These are phyloP conservation scores for Oriolus oriolus DNA, from an alignment of 2,113 vertebrate species.

Conservation along the genomic window DNA sequence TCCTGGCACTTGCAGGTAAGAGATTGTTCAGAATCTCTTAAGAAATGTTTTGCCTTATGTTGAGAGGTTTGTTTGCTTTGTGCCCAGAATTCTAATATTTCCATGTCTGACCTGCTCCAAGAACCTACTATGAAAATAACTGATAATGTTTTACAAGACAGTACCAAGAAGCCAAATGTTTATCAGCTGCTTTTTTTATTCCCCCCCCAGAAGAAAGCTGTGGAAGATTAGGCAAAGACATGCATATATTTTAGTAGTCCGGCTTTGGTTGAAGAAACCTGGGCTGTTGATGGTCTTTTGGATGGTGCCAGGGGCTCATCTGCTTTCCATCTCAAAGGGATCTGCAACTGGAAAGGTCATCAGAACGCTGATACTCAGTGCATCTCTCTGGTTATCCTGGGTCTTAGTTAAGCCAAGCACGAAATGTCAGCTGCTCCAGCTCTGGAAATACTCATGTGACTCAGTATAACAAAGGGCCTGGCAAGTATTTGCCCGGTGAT, in stretches of 20 bases:
- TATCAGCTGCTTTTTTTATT: background rate
- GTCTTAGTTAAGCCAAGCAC: background rate
- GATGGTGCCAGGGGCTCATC: background rate
- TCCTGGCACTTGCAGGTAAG: background rate
- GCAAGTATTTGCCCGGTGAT: background rate
- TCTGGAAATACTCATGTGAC: background rate
- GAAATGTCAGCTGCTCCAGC: background rate
- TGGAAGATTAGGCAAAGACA: background rate
- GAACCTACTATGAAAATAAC: background rate
- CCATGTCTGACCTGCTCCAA: background rate
- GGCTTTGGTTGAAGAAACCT: background rate
- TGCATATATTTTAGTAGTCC: background rate
- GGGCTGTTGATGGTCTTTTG: background rate
- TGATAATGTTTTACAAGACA: background rate
- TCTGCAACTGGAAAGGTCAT: background rate
- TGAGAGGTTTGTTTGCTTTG: background rate
- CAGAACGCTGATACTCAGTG: background rate
- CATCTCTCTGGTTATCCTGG: background rate
- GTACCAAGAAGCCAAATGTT: background rate
- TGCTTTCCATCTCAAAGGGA: background rate
- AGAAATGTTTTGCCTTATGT: background rate
- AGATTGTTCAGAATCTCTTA: background rate
- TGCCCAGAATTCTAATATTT: background rate
- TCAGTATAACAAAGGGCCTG: background rate
- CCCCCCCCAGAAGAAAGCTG: background rate